These are phyloP conservation scores for Drymonia ruficornis DNA, from an alignment of 2,888 invertebrate genomes.

Conservation along the genomic window DNA sequence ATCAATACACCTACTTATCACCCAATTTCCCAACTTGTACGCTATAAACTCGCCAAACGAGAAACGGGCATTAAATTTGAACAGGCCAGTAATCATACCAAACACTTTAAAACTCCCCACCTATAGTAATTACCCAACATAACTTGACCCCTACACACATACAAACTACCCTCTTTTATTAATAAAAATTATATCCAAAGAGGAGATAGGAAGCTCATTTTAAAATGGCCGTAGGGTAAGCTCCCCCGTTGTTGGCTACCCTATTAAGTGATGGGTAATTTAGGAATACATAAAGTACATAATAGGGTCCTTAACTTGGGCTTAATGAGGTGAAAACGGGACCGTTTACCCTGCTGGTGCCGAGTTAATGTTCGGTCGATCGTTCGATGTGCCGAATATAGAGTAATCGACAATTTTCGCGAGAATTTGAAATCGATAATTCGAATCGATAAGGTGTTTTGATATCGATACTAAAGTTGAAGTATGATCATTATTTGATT, in stretches of 20 bases:
- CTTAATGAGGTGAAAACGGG: constrained; percentile 83
- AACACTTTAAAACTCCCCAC: constrained; percentile 79
- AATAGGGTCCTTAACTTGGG: constrained; percentile 81
- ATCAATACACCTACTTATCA: constrained; percentile 38
- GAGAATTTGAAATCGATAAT: constrained; percentile 39
- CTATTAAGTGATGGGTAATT: constrained; percentile 84
- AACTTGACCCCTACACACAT: constrained; percentile 46
- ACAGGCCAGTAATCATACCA: constrained; percentile 78
- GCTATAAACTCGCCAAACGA: constrained; percentile 53
- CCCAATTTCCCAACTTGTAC: constrained; percentile 62
- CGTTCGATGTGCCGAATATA: constrained; percentile 48
- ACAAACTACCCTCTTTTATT: constrained; percentile 19
- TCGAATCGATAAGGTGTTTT: constrained; percentile 32
- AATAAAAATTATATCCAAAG: constrained; percentile 28
- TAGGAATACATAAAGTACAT: constrained; percentile 84
- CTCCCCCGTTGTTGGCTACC: constrained; percentile 67
- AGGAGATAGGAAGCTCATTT: constrained; percentile 46
- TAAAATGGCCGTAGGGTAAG: constrained; percentile 61
- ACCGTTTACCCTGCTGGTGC: constrained; percentile 65
- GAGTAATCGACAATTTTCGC: constrained; percentile 37
- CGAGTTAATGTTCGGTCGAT: constrained; percentile 61
- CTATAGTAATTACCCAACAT: constrained; percentile 56
- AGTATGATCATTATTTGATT: constrained; percentile 12
- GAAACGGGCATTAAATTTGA: constrained; percentile 77
- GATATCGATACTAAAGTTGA: constrained; percentile 28